Evolutionary conservation across 2,888 invertebrate genomes (phyloP).

Genomic region (Disparrhopalites patrizii): DNA sequence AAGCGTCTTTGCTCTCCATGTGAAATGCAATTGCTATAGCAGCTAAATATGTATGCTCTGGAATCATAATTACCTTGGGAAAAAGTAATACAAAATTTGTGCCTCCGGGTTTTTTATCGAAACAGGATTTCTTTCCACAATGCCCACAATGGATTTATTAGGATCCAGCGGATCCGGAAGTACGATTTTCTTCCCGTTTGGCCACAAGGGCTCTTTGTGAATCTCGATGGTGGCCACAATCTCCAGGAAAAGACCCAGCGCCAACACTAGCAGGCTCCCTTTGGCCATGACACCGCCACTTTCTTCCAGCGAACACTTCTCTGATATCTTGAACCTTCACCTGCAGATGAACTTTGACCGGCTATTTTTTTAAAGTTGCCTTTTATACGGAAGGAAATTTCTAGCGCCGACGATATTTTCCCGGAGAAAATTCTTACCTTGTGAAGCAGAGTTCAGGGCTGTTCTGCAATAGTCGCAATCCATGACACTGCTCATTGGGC

Average conservation of each 20-base stretch:
- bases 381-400: no score
- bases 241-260: neutral
- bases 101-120: neutral
- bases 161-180: neutral
- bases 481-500: no score
- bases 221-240: neutral
- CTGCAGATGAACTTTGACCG: no score
- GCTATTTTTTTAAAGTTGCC: neutral
- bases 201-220: conserved; percentile 1
- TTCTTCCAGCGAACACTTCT: no score
- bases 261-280: neutral
- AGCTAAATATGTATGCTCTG: neutral
- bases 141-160: neutral
- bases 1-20: no score
- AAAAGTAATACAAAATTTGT: neutral
- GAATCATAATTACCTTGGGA: neutral
- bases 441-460: no score
- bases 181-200: neutral
- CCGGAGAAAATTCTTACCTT: no score
- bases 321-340: no score
- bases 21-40: neutral
- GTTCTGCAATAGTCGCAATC: no score
- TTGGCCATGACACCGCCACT: neutral
- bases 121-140: neutral
- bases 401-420: no score